Conservation (phyloP, 2,113 vertebrate genomes). For the Emydocephalus ijimae region DNA sequence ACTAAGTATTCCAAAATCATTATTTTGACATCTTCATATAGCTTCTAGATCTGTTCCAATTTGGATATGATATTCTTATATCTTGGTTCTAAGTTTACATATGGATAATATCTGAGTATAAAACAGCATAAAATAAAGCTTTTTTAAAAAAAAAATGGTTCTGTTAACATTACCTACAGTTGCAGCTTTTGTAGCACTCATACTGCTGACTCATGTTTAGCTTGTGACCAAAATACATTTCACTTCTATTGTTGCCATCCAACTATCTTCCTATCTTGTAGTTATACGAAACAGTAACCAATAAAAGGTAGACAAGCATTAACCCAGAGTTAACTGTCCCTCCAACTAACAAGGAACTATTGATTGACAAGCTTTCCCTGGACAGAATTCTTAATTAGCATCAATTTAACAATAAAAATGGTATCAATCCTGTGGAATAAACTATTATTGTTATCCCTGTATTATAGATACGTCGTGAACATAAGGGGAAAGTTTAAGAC, state of each 20-base stretch:
- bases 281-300: background rate
- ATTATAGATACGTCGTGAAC: background rate
- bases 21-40: background rate
- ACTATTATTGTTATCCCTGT: background rate
- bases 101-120: background rate
- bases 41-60: background rate
- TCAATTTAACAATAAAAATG: background rate
- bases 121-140: background rate
- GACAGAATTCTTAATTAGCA: background rate
- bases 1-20: background rate
- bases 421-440: background rate
- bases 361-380: background rate
- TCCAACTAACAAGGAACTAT: background rate
- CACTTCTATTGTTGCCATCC: background rate
- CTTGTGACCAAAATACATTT: background rate
- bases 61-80: background rate
- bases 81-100: background rate
- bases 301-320: background rate
- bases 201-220: background rate
- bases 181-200: background rate
- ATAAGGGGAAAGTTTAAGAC: background rate
- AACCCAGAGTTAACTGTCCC: too few species aligned
- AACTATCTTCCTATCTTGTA: background rate
- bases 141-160: background rate
- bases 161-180: background rate